Percentiles rank a stretch among this genome's conserved stretches.
Evolutionary conservation across 2,888 invertebrate species (phyloP).

Genomic region (Coleophora deauratella): DNA sequence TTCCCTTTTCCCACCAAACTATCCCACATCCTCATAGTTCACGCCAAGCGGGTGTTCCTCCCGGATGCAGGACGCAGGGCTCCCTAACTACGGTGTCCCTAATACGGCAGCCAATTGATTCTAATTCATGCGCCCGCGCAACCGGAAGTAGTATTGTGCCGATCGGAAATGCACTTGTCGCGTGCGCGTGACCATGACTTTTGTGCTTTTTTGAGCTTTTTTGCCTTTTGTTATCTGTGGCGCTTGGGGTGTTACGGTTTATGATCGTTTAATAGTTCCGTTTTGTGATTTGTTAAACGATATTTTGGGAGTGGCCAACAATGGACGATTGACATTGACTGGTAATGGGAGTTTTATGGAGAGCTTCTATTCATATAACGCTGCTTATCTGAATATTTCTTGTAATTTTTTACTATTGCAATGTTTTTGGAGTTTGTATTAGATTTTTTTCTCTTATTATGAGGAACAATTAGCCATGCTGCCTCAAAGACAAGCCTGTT

Average conservation of each 20-base stretch:
- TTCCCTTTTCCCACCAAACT: no score
- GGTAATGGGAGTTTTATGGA: not conserved
- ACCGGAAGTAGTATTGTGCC: conserved; percentile 42
- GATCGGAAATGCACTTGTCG: conserved; percentile 54
- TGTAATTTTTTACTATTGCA: no score
- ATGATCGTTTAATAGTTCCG: conserved; percentile 17
- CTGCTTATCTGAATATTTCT: no score
- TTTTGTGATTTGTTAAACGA: conserved; percentile 5
- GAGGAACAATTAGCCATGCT: no score
- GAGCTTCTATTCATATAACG: not conserved
- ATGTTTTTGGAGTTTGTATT: no score
- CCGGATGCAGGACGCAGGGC: conserved; percentile 47
- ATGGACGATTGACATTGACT: conserved; percentile 1
- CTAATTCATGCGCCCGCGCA: conserved; percentile 30
- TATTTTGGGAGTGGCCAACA: not conserved
- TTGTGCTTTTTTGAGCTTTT: conserved; percentile 18
- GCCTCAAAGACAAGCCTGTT: no score
- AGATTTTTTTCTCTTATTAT: no score
- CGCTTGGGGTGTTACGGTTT: conserved; percentile 1
- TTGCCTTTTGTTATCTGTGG: no score
- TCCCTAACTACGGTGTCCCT: conserved; percentile 33
- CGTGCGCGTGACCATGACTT: conserved; percentile 26
- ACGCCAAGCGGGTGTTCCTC: conserved; percentile 1
- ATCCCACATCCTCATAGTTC: no score
- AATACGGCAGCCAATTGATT: conserved; percentile 39